A percentile compares a stretch with the other conserved stretches of the same genome.
These are phyloP conservation scores for Ciconia stormi DNA, from an alignment of 2,113 vertebrate species.

Conservation along the genomic window DNA sequence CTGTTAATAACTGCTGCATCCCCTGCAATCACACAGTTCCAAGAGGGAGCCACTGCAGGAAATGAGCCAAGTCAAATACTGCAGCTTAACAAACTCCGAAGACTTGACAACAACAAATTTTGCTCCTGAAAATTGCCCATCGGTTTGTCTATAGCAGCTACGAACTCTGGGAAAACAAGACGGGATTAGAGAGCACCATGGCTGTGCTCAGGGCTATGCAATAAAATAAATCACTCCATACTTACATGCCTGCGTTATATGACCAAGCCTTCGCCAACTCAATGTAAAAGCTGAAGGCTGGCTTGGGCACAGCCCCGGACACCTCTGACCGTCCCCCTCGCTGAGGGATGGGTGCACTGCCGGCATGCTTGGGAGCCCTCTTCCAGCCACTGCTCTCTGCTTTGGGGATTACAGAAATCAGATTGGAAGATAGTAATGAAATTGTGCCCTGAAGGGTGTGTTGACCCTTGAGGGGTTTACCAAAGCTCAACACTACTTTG, in stretches of 20 bases:
- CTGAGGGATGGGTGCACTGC: accelerated
- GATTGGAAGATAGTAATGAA: not conserved
- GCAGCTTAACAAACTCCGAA: slow-evolving; percentile 5
- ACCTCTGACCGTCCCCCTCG: accelerated
- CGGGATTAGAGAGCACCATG: not conserved
- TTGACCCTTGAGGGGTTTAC: not conserved
- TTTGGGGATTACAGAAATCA: not conserved
- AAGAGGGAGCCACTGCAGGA: slow-evolving; percentile 4
- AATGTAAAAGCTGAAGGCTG: not conserved
- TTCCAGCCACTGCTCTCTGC: not conserved
- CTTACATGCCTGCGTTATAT: not conserved
- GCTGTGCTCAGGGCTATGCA: accelerated
- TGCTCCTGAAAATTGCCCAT: not conserved
- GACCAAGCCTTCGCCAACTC: not conserved
- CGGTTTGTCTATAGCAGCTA: not conserved
- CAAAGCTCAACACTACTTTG: not conserved
- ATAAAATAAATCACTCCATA: not conserved
- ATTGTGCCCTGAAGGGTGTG: not conserved
- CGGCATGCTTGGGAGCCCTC: accelerated
- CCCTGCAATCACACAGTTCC: slow-evolving; percentile 19
- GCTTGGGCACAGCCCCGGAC: not conserved
- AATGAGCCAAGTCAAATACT: slow-evolving; percentile 54
- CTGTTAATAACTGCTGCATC: slow-evolving; percentile 43
- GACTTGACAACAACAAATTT: slow-evolving; percentile 14
- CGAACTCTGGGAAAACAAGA: not conserved